These are phyloP conservation scores for Ophiodon elongatus DNA, from an alignment of 2,113 vertebrate species.

Conservation along the genomic window DNA sequence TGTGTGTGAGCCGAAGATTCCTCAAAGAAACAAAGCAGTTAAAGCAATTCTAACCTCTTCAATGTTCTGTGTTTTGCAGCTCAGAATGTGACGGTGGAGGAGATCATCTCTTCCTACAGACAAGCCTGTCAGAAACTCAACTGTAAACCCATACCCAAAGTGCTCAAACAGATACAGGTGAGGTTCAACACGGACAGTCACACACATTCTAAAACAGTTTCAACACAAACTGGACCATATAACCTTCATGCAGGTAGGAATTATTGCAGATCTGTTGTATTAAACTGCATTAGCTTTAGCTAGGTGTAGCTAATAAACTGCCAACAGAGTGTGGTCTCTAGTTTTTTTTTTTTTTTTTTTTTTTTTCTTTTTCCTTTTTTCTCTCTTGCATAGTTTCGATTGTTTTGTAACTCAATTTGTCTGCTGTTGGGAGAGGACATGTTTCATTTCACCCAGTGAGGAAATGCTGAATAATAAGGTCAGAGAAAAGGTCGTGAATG, in stretches of 20 bases:
- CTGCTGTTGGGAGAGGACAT: not conserved
- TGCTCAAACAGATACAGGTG: constrained; percentile 96
- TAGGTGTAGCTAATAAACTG: not conserved
- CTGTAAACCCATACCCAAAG: constrained; percentile 94
- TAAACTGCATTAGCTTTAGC: not conserved
- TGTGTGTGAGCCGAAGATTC: not conserved
- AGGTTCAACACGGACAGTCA: constrained; percentile 6
- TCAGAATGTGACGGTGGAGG: constrained; percentile 94
- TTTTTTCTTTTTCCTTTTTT: not conserved
- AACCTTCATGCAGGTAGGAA: not conserved
- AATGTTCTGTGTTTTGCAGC: constrained; percentile 82
- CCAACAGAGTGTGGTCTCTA: not conserved
- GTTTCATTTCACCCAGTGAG: not conserved
- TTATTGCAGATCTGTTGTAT: not conserved
- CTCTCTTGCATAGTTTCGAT: not conserved
- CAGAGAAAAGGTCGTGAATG: constrained; percentile 6
- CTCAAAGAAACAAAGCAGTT: not conserved
- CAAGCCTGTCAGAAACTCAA: constrained; percentile 95
- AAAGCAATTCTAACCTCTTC: constrained; percentile 29
- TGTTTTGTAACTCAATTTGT: not conserved
- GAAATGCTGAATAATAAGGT: not conserved
- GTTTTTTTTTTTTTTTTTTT: not conserved
- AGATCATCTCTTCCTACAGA: constrained; percentile 90
- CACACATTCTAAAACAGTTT: no score
- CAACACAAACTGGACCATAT: not conserved